phyloP scores from a whole-genome alignment of 2,797 vertebrate genomes.

The Zalophus californianus region DNA sequence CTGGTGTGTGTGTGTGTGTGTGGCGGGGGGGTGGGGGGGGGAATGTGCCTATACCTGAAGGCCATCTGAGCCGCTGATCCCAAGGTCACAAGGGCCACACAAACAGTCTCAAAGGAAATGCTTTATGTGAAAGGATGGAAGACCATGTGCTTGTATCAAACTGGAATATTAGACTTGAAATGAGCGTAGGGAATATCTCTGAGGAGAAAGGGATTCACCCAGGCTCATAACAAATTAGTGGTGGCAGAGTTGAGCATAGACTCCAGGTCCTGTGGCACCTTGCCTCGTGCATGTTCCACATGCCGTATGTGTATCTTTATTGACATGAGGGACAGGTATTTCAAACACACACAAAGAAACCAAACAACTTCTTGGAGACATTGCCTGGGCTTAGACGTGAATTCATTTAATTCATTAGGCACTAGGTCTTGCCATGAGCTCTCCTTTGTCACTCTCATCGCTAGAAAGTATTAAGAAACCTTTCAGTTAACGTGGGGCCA shows the following conservation, averaged over 20 bases:
- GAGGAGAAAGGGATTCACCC: background rate
- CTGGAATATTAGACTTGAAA: background rate
- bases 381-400: background rate
- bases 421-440: background rate
- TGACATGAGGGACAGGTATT: background rate
- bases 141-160: background rate
- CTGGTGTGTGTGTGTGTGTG: no score
- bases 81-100: background rate
- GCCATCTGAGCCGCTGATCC: background rate
- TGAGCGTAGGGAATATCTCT: background rate
- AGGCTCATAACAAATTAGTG: background rate
- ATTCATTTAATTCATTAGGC: constrained; percentile 15
- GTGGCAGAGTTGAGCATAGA: background rate
- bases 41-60: background rate
- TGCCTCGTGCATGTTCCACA: background rate
- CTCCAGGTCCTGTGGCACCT: background rate
- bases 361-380: background rate
- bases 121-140: background rate
- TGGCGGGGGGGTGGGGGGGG: no score
- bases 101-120: background rate
- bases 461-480: constrained; percentile 66
- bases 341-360: background rate
- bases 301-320: background rate
- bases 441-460: background rate
- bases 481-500: constrained; percentile 35